Evolutionary conservation across 1,140 invertebrate species (phyloP).

Genomic region (Lepidotrigona ventralis): DNA sequence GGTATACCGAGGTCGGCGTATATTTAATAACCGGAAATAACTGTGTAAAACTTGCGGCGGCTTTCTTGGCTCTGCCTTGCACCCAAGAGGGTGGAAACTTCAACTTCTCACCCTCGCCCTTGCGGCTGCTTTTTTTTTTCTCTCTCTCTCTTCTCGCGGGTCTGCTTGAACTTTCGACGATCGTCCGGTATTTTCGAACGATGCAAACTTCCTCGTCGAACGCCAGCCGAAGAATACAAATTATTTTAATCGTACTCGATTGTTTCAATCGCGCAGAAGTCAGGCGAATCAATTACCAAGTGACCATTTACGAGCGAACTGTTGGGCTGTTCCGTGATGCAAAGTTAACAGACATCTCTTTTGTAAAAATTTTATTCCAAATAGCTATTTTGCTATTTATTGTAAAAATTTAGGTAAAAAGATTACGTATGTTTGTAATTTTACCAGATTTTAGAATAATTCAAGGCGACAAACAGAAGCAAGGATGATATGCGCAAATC

Average conservation of each 20-base stretch:
- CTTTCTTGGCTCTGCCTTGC: constrained; percentile 15
- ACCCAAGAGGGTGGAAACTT: constrained; percentile 30
- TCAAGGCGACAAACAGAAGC: no score
- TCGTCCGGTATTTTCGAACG: constrained; percentile 55
- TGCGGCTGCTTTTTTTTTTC: constrained; percentile 22
- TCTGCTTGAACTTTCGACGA: constrained; percentile 50
- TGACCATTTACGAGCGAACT: no score
- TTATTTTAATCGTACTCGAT: not conserved
- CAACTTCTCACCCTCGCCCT: constrained; percentile 41
- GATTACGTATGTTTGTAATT: no score
- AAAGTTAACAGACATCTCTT: no score
- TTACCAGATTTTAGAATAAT: no score
- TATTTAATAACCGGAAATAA: constrained; percentile 72
- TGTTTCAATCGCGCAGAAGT: no score
- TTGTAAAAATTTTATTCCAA: no score
- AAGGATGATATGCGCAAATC: no score
- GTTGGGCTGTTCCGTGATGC: no score
- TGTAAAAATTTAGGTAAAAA: no score
- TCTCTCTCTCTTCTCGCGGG: not conserved
- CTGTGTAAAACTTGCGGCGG: constrained; percentile 65
- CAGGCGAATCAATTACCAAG: no score
- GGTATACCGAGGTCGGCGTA: constrained; percentile 53
- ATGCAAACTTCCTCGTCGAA: constrained; percentile 44
- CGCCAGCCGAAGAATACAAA: constrained; percentile 5
- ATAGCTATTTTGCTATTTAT: no score